Base-by-base conservation (phyloP, 2,888 invertebrate genomes). In the Brenthis hecate region DNA sequence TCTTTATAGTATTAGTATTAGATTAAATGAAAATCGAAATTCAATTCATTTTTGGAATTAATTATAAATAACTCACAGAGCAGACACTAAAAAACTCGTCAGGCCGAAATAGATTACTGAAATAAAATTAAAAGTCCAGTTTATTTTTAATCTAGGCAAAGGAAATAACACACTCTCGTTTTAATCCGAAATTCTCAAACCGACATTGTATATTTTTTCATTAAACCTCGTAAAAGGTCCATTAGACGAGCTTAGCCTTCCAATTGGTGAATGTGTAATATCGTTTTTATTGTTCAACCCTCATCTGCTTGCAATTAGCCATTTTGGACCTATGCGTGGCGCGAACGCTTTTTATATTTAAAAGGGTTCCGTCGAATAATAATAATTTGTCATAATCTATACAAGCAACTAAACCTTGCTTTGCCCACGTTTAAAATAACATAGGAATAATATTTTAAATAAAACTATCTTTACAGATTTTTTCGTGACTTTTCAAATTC, bases 281-380 rank as follows among this genome's bases (percentile, higher is more conserved):
- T 55, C 53, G 64, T 64, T 70, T 70, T 72, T 68, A 70, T 72
- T 70, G 68, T 72, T 64, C 57, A 47, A 66, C 70, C 72, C 63
- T 68, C 72, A 72, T 72, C 58, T 70, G 61, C 54, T 70, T 66
- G 68, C 70, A 68, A 68, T 72, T 72, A 72, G 70, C 48, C 67
- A 62, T 51, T 53, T 54, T 66, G 50, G 54, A 51, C 67, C 56
- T 60, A 56, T 56, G 28, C 16, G n/a, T 43, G 47, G 32, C n/a
- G 56, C 36, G 61, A 56, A 67, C 55, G 56, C 61, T 62, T 62
- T 56, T 56, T 56, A 36, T 61, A 11, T 43, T 43, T 60, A 47
- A 36, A 55, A 43, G 28, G 65, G 58, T 28, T 57, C 36, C 51
- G 53, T 62, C 51, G 32, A 51, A 53, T 51, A 57, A 57, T 43